Base-by-base conservation (phyloP, 23 tunicate genomes). In the Phallusia fumigata region DNA sequence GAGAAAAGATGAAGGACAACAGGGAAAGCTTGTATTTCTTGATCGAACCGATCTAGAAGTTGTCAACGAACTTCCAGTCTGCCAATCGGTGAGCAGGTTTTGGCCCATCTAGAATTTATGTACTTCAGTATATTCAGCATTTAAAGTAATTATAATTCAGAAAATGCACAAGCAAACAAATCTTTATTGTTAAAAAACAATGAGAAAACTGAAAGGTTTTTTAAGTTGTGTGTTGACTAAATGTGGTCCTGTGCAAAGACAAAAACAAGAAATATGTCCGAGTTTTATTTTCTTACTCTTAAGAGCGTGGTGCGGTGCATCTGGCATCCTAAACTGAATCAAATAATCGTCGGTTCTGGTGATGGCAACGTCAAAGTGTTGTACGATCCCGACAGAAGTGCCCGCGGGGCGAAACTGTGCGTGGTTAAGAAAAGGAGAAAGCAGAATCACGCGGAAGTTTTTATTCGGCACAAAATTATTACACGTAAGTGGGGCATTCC, bases 271-370 rank as follows among this genome's bases (percentile, higher is more conserved):
- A 3, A 3, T 40, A 10, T 40, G 10, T 40, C 8, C 47, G 5
- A 40, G 5, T 40, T 10, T 40, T 40, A 10, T 3, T 40, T n/a
- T n/a, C 5, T 10, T 40, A 10, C 10, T 40, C 50, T 75, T 35
- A 79, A 87, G 90, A 94, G 98, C 75, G 90, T 87, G 5, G 75
- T 91, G 0, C 83, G 93, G 44, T 83, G 89, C 44, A 36, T 96
- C 28, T 96, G 99, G 99, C 96, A 96, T 82, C 93, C 92, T 52
- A 90, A 88, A 73, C 53, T 96, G 1, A 96, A 96, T 88, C 99
- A 96, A 80, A 91, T 96, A 24, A 79, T 96, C 69, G 90, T 82
- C 28, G 95, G 91, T 77, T 84, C 93, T 0, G 89, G 81, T 30
- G 93, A 91, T 32, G 99, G 99, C 69, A 82, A 88, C 30, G 86